phyloP scores from a whole-genome alignment of 2,797 vertebrate species.

The Alca torda region DNA sequence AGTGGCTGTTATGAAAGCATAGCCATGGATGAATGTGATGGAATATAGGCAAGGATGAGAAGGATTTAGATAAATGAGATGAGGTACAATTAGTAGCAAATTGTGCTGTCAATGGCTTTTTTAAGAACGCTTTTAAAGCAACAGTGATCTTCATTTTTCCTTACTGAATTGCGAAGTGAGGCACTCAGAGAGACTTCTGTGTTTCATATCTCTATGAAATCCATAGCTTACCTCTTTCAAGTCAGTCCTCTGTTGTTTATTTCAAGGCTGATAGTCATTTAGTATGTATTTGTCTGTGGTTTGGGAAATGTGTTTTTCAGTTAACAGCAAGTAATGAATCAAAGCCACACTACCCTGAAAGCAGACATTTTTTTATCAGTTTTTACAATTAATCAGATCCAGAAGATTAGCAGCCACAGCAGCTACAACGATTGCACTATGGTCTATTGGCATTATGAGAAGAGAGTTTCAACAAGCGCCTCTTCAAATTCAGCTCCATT shows the following conservation, averaged over 20 bases:
- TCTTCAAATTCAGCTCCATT: conserved; percentile 64
- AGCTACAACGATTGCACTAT: conserved; percentile 16
- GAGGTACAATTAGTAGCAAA: not conserved
- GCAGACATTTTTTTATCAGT: conserved; percentile 3
- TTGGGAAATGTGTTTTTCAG: not conserved
- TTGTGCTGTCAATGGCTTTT: not conserved
- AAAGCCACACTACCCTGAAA: conserved; percentile 5
- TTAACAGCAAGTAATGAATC: not conserved
- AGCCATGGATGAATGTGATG: not conserved
- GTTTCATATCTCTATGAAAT: not conserved
- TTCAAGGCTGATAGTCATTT: not conserved
- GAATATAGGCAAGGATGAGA: not conserved
- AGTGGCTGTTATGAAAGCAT: not conserved
- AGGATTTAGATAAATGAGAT: conserved; percentile 1
- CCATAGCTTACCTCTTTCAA: not conserved
- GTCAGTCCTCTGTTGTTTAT: not conserved
- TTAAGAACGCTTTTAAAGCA: not conserved
- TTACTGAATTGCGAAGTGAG: not conserved
- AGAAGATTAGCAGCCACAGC: conserved; percentile 17
- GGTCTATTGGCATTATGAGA: conserved; percentile 37
- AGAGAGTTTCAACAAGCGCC: not conserved
- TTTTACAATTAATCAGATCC: conserved; percentile 46
- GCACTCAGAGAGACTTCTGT: not conserved
- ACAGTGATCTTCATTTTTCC: not conserved
- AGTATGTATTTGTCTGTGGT: not conserved